Percentiles rank a stretch among this genome's conserved stretches.
Conservation (phyloP, 2,797 vertebrate genomes). For the Falco columbarius region DNA sequence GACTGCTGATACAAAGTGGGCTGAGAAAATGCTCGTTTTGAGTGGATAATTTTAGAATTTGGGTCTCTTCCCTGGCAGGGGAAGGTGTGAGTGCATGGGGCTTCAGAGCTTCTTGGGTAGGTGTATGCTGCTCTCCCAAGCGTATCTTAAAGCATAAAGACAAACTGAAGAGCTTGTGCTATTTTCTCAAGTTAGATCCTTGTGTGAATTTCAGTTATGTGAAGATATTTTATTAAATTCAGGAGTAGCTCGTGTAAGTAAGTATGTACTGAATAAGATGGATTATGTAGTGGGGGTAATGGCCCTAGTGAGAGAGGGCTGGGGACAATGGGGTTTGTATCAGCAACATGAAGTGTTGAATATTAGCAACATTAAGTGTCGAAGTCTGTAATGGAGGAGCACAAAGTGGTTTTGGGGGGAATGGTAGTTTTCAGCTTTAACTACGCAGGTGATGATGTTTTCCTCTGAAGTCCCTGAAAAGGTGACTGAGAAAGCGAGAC, state of each 20-base stretch:
- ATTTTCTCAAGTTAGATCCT: neutral
- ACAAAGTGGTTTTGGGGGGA: neutral
- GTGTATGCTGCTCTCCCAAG: neutral
- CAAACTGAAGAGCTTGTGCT: neutral
- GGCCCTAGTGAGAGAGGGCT: neutral
- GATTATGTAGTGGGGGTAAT: neutral
- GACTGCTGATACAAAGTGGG: neutral
- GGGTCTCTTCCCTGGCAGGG: neutral
- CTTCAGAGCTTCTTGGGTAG: neutral
- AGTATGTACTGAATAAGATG: neutral
- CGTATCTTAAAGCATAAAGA: neutral
- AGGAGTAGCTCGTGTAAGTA: neutral
- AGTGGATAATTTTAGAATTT: constrained; percentile 8
- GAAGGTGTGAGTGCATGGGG: neutral
- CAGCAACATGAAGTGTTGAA: neutral
- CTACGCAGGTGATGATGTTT: neutral
- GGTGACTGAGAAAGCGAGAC: neutral
- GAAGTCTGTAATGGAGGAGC: neutral
- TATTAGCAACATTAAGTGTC: neutral
- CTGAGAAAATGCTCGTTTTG: neutral
- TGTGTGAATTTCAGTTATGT: neutral
- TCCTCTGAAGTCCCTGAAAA: neutral
- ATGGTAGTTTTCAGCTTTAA: neutral
- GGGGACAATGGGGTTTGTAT: neutral
- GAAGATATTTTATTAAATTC: neutral